A percentile compares a stretch with the other conserved stretches of the same genome.
These are phyloP conservation scores for Papilio machaon DNA, from an alignment of 1,140 invertebrate genomes.

Conservation along the genomic window DNA sequence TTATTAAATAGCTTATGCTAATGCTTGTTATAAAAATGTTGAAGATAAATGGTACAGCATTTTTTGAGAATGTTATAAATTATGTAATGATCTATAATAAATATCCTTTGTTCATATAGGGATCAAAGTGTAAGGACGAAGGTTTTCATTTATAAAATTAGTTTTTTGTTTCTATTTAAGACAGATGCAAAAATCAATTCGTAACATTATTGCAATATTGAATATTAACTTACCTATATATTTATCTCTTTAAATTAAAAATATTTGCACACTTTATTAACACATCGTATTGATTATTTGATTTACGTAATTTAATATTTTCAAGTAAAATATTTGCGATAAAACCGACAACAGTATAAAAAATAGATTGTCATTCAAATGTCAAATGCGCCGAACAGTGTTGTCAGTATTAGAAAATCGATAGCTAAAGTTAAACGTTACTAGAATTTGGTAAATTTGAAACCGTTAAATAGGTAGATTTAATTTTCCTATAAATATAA, in stretches of 20 bases:
- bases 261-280: background rate
- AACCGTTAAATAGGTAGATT: background rate
- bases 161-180: background rate
- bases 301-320: conserved; percentile 9
- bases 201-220: background rate
- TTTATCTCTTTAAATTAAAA: background rate
- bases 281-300: conserved; percentile 4
- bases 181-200: background rate
- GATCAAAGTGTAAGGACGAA: background rate
- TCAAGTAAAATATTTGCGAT: background rate
- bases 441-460: background rate
- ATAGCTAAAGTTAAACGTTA: background rate
- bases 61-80: background rate
- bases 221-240: background rate
- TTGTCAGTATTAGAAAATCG: background rate
- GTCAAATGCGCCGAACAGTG: background rate
- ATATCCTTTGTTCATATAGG: background rate
- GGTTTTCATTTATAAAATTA: background rate
- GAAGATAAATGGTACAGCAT: too few species aligned
- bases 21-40: too few species aligned
- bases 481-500: background rate
- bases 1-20: too few species aligned
- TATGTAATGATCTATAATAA: background rate
- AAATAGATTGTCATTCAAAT: background rate
- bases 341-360: background rate